A percentile compares a stretch with the other conserved stretches of the same genome.
Evolutionary conservation across 2,797 vertebrate species (phyloP).

Genomic region (Rhabdophis nuchalis): DNA sequence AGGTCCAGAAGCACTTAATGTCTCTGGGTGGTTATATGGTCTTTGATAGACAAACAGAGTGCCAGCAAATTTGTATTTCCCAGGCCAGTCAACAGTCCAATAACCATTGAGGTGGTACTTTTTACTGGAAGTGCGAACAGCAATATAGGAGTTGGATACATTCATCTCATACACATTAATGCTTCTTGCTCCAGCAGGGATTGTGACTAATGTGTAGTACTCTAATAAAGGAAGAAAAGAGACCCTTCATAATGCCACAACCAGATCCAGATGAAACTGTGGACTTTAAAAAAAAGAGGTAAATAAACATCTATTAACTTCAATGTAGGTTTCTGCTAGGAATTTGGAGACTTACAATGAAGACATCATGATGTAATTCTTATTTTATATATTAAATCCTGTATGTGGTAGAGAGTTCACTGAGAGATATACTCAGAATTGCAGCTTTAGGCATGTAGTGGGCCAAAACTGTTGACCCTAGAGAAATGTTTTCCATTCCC

Average conservation of each 20-base stretch:
- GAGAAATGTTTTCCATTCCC: neutral
- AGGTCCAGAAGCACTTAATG: conserved; percentile 77
- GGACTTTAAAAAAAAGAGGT: neutral
- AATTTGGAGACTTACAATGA: neutral
- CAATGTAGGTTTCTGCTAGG: neutral
- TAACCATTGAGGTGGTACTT: conserved; percentile 84
- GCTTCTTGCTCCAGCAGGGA: conserved; percentile 81
- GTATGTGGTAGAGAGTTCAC: neutral
- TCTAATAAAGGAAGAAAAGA: conserved; percentile 64
- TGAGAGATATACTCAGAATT: neutral
- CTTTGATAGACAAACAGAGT: conserved; percentile 83
- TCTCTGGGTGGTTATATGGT: conserved; percentile 81
- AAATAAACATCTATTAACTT: neutral
- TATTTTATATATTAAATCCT: neutral
- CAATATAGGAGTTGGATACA: conserved; percentile 81
- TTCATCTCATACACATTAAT: conserved; percentile 81
- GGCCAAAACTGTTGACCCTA: neutral
- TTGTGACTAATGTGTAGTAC: conserved; percentile 79
- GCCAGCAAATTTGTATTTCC: conserved; percentile 80
- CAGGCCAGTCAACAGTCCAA: conserved; percentile 87
- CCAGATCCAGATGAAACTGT: neutral
- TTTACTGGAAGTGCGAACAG: conserved; percentile 74
- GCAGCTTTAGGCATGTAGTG: neutral
- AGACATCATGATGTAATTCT: neutral
- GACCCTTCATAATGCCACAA: neutral